phyloP scores from a whole-genome alignment of 2,888 invertebrate genomes.

The Netelia fuscicornis region DNA sequence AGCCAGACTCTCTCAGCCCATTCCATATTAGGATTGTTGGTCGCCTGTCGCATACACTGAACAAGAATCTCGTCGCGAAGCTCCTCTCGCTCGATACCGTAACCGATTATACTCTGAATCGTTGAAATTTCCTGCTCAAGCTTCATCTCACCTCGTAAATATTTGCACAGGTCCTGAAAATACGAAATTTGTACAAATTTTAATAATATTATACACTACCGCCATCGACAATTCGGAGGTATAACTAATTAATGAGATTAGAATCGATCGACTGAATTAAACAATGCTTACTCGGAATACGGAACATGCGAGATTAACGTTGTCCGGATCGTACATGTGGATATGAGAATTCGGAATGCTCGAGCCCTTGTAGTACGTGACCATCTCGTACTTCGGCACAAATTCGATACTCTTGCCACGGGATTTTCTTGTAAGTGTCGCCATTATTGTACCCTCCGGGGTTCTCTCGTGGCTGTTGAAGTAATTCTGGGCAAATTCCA shows the following conservation, averaged over 20 bases:
- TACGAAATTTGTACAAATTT: slow-evolving; percentile 56
- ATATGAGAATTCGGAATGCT: slow-evolving; percentile 97
- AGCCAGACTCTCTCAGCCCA: slow-evolving; percentile 95
- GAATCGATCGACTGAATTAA: slow-evolving; percentile 7
- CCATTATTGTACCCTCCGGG: slow-evolving; percentile 95
- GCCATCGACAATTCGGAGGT: not conserved
- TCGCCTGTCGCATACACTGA: slow-evolving; percentile 94
- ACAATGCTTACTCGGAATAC: slow-evolving; percentile 92
- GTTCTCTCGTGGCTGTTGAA: slow-evolving; percentile 95
- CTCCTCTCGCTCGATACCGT: slow-evolving; percentile 96
- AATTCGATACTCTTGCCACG: slow-evolving; percentile 90
- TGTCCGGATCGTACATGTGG: slow-evolving; percentile 97
- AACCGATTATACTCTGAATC: slow-evolving; percentile 93
- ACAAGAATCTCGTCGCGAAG: slow-evolving; percentile 96
- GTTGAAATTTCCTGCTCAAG: slow-evolving; percentile 92
- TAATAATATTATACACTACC: not conserved
- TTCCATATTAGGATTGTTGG: slow-evolving; percentile 94
- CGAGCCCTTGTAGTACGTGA: slow-evolving; percentile 94
- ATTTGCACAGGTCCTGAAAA: slow-evolving; percentile 94
- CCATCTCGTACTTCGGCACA: slow-evolving; percentile 96
- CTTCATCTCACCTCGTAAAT: slow-evolving; percentile 95
- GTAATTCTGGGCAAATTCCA: slow-evolving; percentile 97
- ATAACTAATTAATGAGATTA: not conserved
- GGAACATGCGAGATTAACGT: slow-evolving; percentile 94
- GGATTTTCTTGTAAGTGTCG: slow-evolving; percentile 92